phyloP scores from a whole-genome alignment of 2,113 vertebrate species.

The Zosterops hypoxanthus region DNA sequence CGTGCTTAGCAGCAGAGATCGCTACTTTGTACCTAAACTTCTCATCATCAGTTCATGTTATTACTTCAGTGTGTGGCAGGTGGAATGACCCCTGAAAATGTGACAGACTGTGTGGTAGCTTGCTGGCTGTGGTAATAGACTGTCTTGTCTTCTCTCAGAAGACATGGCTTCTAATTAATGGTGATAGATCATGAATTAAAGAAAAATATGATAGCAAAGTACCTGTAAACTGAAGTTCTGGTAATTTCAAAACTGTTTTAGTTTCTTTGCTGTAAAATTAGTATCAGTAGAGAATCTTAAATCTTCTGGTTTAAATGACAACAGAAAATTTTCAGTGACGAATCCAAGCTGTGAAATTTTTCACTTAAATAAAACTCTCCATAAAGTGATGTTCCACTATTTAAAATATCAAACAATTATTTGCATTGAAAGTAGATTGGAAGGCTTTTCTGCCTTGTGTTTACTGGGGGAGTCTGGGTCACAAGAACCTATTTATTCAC shows the following conservation, averaged over 20 bases:
- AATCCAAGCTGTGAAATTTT: background rate
- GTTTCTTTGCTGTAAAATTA: background rate
- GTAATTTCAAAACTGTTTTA: background rate
- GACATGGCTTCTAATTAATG: background rate
- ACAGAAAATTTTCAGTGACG: background rate
- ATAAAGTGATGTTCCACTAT: background rate
- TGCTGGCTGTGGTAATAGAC: background rate
- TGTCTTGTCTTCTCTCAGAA: background rate
- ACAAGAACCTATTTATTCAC: background rate
- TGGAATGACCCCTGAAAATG: background rate
- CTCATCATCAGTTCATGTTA: background rate
- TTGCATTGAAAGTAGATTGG: background rate
- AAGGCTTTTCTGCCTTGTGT: background rate
- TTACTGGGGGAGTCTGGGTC: background rate
- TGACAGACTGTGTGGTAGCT: background rate
- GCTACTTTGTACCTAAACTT: background rate
- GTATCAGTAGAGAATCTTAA: background rate
- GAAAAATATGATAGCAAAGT: background rate
- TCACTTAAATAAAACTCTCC: background rate
- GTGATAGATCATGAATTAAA: background rate
- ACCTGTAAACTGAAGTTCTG: background rate
- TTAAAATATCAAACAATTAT: background rate
- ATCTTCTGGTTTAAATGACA: background rate
- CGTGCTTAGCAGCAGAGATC: background rate
- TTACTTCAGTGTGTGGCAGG: fast-evolving